Evolutionary conservation across 2,797 vertebrate species (phyloP).

Genomic region (Pseudochaenichthys georgianus): DNA sequence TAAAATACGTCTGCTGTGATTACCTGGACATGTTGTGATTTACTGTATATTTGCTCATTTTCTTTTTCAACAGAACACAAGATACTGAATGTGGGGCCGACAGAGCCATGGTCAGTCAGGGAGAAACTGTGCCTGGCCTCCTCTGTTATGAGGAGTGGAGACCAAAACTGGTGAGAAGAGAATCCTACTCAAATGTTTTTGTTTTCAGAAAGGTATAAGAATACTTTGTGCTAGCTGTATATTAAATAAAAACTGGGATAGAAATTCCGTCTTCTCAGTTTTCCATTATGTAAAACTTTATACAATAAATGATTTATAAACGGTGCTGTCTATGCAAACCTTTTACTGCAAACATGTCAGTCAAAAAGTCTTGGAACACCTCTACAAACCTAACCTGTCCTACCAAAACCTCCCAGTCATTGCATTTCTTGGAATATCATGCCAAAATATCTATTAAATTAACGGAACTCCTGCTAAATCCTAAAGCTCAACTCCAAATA

Average conservation of each 20-base stretch:
- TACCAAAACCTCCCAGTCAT: too few relatives aligned
- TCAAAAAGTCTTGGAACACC: not conserved
- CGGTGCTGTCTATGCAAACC: not conserved
- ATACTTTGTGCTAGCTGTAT: not conserved
- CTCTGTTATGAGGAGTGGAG: constrained; percentile 98
- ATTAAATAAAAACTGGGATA: not conserved
- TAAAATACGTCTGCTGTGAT: not conserved
- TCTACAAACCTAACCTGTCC: too few relatives aligned
- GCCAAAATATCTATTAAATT: too few relatives aligned
- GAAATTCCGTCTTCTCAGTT: not conserved
- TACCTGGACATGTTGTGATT: not conserved
- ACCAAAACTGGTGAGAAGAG: constrained; percentile 95
- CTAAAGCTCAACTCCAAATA: too few relatives aligned
- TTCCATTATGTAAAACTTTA: not conserved
- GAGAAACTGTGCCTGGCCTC: constrained; percentile 98
- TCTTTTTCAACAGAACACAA: constrained; percentile 90
- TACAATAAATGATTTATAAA: not conserved
- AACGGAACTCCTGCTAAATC: too few relatives aligned
- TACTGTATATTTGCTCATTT: not conserved
- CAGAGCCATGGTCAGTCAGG: constrained; percentile 96
- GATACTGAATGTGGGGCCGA: constrained; percentile 92
- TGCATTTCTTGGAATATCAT: too few relatives aligned
- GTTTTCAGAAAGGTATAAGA: not conserved
- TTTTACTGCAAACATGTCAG: too few relatives aligned
- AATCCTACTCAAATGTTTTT: not conserved